Evolutionary conservation across 2,797 vertebrate species (phyloP), one percentile per base, ranked within the genome.

Genomic region (Argentina silus): DNA sequence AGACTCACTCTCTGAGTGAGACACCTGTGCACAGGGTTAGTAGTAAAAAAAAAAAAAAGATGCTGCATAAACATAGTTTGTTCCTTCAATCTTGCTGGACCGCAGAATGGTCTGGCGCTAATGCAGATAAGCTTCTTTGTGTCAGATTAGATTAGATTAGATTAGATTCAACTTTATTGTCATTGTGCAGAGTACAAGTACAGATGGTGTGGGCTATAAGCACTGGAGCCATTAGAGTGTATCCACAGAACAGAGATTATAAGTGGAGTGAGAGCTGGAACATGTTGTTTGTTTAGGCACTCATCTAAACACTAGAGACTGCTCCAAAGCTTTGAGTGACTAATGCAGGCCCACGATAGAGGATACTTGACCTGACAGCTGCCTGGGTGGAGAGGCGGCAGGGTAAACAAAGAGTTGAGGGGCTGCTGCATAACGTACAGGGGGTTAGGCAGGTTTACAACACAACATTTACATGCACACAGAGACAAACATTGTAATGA

Each of bases 341-440:
- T 61, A 12, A 61, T 61, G 59, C 27, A 27, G 23, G 23, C 11
- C 59, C 12, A 27, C 59, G 21, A 61, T 14, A 61, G 59, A 61
- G 23, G 23, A 42, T 7, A 61, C 59, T 61, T 61, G 59, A 61
- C 59, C 59, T 61, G 59, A 36, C 59, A 61, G 59, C 59, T 61
- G 59, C 59, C 59, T 61, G 36, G 11, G 59, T 61, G 59, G 57
- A 27, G 23, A 36, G 12, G 56, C 17, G 23, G 21, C 2, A 27
- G 23, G 27, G 59, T 61, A 61, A 60, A 61, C 23, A 36, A 61
- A 61, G 59, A 61, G 23, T 61, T 2, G 27, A 15, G 12, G 27
- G 59, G 12, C 11, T 23, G 21, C 15, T 36, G 59, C 23, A 12
- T 42, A 21, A 60, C 12, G 5, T 21, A 12, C 59, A 36, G 23